Evolutionary conservation across 2,113 vertebrate species (phyloP), one percentile per base, ranked within the genome.

Genomic region (Dromaius novaehollandiae): DNA sequence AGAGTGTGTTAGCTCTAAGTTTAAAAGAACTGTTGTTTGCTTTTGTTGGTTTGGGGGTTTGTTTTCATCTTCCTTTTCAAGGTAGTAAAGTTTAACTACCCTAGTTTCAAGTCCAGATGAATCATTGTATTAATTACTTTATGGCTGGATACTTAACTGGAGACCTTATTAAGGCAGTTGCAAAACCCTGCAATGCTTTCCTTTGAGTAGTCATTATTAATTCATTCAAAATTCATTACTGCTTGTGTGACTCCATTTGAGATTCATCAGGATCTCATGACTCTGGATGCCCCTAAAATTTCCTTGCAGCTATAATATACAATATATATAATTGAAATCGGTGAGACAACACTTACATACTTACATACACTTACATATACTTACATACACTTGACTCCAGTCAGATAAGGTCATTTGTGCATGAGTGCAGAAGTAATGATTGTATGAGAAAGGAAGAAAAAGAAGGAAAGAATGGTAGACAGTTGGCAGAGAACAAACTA

Each of bases 181-280:
- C 16, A 70, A 91, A 71, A 71, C 4, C 17, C 55, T 76, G 11
- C 20, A 79, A 9, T 21, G 11, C 14, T 56, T 83, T 87, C 14
- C 15, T 88, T 80, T 64, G 48, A 63, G 11, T 4, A 46, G 14
- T 88, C 32, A 73, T 68, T 95, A 73, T 68, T 95, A 90, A 82
- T 93, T 82, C 8, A 46, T 71, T 26, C 22, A 46, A 94, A 82
- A 85, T 66, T 93, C 46, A 92, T 95, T 60, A 82, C 83, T 89
- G 3, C 10, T 81, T 66, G n/a, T 68, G 16, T 0, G 0, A 51
- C 51, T 84, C 86, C n/a, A 42, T 38, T 77, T 64, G 34, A 85
- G 65, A 85, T 87, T 95, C 65, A 53, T 77, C 74, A 82, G 65
- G 36, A 53, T 12, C 80, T 4, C 48, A 24, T 1, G 7, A 46